Evolutionary conservation across 2,113 vertebrate genomes (phyloP).

Genomic region (Pseudorhombus dupliciocellatus): DNA sequence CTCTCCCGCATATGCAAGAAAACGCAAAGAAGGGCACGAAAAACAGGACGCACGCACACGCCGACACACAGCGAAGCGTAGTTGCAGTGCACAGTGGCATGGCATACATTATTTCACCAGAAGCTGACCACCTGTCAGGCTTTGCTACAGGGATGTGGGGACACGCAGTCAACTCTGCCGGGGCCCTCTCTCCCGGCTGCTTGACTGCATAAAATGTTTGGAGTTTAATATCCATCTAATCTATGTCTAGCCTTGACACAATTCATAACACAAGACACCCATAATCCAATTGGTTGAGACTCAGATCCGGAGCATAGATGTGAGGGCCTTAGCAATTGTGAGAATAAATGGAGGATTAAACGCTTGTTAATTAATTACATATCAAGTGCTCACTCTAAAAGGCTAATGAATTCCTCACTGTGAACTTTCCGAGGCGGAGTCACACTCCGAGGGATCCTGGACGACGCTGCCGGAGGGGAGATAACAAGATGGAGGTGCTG

Average conservation of each 20-base stretch:
- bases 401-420: slow-evolving; percentile 57
- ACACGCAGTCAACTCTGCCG: background rate
- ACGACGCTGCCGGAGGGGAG: background rate
- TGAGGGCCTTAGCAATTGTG: slow-evolving; percentile 52
- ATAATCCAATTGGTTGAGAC: slow-evolving; percentile 67
- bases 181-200: background rate
- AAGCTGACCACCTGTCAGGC: slow-evolving; percentile 6
- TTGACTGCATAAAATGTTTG: background rate
- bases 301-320: slow-evolving; percentile 64
- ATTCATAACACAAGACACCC: slow-evolving; percentile 34
- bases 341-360: slow-evolving; percentile 72
- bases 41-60: background rate
- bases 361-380: slow-evolving; percentile 70
- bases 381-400: slow-evolving; percentile 63
- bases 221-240: slow-evolving; percentile 28
- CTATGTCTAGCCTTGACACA: slow-evolving; percentile 35
- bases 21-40: background rate
- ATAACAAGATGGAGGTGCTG: slow-evolving; percentile 8
- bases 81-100: background rate
- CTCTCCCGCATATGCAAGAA: background rate
- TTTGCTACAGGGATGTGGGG: background rate
- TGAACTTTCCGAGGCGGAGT: slow-evolving; percentile 42
- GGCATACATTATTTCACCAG: background rate
- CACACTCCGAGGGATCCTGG: slow-evolving; percentile 28
- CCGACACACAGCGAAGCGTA: background rate